Percentiles rank a stretch among this genome's conserved stretches.
Evolutionary conservation across 2,888 invertebrate species (phyloP).

Genomic region (Drosophila fulvimacula): DNA sequence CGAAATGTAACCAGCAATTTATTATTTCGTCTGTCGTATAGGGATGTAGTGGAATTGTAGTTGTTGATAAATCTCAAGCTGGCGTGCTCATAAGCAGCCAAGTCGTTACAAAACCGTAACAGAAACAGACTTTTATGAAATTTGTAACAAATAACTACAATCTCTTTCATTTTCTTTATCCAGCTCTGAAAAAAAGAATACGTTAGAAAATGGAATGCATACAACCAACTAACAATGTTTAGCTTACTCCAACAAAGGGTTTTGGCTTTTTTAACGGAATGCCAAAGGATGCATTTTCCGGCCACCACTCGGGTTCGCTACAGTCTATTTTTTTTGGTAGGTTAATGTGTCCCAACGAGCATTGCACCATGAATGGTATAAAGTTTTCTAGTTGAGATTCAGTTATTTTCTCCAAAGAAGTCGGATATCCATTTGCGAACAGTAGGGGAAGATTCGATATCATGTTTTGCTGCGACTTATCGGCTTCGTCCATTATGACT

Average conservation of each 20-base stretch:
- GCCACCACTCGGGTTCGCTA: slow-evolving; percentile 90
- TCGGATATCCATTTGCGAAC: slow-evolving; percentile 90
- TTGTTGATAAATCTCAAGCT: slow-evolving; percentile 89
- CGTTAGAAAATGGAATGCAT: neutral
- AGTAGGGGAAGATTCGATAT: slow-evolving; percentile 90
- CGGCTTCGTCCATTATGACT: slow-evolving; percentile 82
- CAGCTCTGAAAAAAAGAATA: slow-evolving; percentile 85
- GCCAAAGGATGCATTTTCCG: slow-evolving; percentile 88
- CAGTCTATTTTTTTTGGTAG: slow-evolving; percentile 83
- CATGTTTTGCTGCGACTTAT: slow-evolving; percentile 86
- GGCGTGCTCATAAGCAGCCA: slow-evolving; percentile 88
- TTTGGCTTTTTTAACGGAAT: slow-evolving; percentile 88
- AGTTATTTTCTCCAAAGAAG: slow-evolving; percentile 88
- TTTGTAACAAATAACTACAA: slow-evolving; percentile 89
- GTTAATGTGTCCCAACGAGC: slow-evolving; percentile 89
- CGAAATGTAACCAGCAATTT: slow-evolving; percentile 90
- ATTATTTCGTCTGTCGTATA: slow-evolving; percentile 88
- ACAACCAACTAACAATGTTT: slow-evolving; percentile 1
- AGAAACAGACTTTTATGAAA: slow-evolving; percentile 90
- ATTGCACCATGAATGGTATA: slow-evolving; percentile 91
- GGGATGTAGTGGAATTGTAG: slow-evolving; percentile 90
- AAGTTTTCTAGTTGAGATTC: slow-evolving; percentile 89
- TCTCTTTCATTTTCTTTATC: slow-evolving; percentile 87
- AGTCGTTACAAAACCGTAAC: slow-evolving; percentile 89
- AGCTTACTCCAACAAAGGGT: slow-evolving; percentile 85